Base-by-base conservation (phyloP, 2,797 vertebrate species). In the Smutsia gigantea region DNA sequence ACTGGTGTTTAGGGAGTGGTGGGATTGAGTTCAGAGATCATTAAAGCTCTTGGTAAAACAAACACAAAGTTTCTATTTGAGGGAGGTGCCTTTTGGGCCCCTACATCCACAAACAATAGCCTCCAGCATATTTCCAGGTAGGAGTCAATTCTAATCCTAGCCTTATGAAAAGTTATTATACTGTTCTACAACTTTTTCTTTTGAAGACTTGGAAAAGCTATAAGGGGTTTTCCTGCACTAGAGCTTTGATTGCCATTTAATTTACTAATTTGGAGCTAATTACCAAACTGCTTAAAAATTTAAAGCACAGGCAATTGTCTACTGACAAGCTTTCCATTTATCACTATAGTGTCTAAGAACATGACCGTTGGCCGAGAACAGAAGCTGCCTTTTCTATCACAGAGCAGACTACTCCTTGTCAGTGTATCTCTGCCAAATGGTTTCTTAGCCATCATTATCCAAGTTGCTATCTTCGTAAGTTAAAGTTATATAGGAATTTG, bases 231-330 rank as follows among this genome's bases (percentile, higher is more conserved):
- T 7, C 53, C 90, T 79, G 78, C 88, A 94, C 53, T 23, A 87
- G 66, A n/a, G 66, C 72, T 13, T 61, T 69, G 17, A 97, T 14
- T 57, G 77, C 90, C 69, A 95, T 82, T 87, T 82, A 94, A 95
- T 71, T 64, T 96, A 95, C 94, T 53, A 92, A 95, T 74, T 90
- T 96, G 57, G 78, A 61, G 4, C 84, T 95, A 96, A 96, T 96
- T 96, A 93, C 81, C 75, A 93, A 96, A 96, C 93, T 93, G 95
- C 96, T 96, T 96, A 93, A 96, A 97, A 97, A 91, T 94, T 68
- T 94, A 88, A 91, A 89, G 51, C 90, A 74, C 79, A 93, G 87
- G 93, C 69, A 85, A 90, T 34, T 5, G 17, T 79, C 94, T 90
- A 81, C 81, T 72, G 87, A 95, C 93, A 77, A 79, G 82, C 42